Evolutionary conservation across 2,113 vertebrate species (phyloP).

Genomic region (Cnemophilus loriae): DNA sequence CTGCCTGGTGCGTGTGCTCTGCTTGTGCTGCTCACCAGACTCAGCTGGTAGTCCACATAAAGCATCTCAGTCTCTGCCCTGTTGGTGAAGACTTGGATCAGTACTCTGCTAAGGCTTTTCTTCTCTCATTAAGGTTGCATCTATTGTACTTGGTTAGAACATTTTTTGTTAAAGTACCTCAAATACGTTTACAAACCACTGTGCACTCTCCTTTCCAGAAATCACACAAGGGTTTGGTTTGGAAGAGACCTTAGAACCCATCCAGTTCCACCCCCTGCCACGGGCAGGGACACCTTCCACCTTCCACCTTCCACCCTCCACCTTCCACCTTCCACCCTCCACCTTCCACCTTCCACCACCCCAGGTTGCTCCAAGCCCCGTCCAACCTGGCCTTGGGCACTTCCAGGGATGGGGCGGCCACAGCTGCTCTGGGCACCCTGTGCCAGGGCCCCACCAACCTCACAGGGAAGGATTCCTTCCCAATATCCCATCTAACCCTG

Average conservation of each 20-base stretch:
- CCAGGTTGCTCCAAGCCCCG: accelerated
- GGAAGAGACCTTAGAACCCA: neutral
- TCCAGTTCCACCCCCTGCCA: neutral
- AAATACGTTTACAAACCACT: neutral
- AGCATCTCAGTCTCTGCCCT: neutral
- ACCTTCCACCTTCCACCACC: neutral
- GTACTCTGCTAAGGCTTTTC: neutral
- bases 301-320: neutral
- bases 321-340: no score
- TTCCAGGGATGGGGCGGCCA: neutral
- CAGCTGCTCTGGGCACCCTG: neutral
- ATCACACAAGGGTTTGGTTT: neutral
- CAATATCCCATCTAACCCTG: neutral
- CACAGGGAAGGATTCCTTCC: neutral
- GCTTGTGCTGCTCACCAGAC: neutral
- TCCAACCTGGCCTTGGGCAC: neutral
- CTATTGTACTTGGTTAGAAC: neutral
- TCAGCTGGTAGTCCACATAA: neutral
- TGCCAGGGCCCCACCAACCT: neutral
- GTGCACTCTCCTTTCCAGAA: neutral
- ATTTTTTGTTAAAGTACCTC: neutral
- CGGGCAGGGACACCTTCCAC: neutral
- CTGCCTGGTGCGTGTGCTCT: accelerated
- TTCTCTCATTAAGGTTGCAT: neutral
- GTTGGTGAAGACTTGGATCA: neutral